Evolutionary conservation across 2,113 vertebrate genomes (phyloP).

Genomic region (Hydropotes inermis): DNA sequence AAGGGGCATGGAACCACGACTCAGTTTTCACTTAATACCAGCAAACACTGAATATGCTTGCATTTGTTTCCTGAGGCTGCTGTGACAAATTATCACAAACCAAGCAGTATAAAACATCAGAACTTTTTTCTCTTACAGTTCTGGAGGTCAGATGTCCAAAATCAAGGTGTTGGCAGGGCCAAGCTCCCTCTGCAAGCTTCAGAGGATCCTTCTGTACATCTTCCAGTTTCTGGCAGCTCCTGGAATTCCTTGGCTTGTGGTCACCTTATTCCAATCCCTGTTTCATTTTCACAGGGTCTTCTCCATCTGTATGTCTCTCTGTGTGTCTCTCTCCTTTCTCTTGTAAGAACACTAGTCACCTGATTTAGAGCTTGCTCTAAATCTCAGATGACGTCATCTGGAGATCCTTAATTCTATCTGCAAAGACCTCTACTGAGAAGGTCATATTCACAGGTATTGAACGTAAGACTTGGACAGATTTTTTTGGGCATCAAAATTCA

Average conservation of each 20-base stretch:
- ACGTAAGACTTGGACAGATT: background rate
- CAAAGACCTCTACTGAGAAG: background rate
- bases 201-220: background rate
- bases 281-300: background rate
- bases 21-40: background rate
- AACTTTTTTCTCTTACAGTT: background rate
- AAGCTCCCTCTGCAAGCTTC: background rate
- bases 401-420: background rate
- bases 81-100: background rate
- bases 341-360: background rate
- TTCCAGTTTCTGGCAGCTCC: background rate
- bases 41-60: background rate
- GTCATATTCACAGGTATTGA: background rate
- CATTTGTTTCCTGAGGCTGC: background rate
- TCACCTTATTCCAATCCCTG: background rate
- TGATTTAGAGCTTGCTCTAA: background rate
- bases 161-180: background rate
- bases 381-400: background rate
- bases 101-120: background rate
- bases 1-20: background rate
- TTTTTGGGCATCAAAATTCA: background rate
- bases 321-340: background rate
- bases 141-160: background rate
- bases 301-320: background rate
- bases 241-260: background rate